Percentiles rank a stretch among this genome's conserved stretches.
Conservation (phyloP, 2,797 vertebrate genomes). For the Neosilurus hyrtlii region DNA sequence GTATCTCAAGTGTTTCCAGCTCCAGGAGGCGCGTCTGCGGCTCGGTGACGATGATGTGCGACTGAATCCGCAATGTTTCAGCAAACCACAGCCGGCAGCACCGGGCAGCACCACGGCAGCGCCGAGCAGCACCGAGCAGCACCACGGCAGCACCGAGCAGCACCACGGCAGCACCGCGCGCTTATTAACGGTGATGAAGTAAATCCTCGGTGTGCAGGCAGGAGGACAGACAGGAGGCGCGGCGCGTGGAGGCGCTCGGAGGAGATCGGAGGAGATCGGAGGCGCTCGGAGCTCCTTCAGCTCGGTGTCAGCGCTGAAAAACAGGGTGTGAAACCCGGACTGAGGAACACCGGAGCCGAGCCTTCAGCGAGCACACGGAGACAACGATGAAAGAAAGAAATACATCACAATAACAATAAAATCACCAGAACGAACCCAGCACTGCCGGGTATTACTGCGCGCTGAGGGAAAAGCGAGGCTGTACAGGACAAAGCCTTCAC, state of each 20-base stretch:
- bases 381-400: too few relatives aligned
- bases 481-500: conserved; percentile 5
- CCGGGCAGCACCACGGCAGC: not conserved
- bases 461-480: too few relatives aligned
- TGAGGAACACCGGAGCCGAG: not conserved
- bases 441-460: too few relatives aligned
- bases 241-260: conserved; percentile 5
- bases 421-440: too few relatives aligned
- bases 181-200: not conserved
- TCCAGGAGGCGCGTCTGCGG: too few relatives aligned
- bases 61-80: conserved; percentile 36
- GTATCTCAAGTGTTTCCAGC: too few relatives aligned
- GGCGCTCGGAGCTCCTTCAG: conserved; percentile 36
- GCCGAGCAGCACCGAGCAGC: too few relatives aligned
- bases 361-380: too few relatives aligned
- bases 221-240: too few relatives aligned
- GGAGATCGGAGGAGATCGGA: not conserved
- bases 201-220: not conserved
- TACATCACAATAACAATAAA: too few relatives aligned
- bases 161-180: not conserved
- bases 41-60: too few relatives aligned
- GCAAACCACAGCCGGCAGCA: conserved; percentile 14
- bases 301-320: conserved; percentile 48
- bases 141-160: not conserved
- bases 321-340: conserved; percentile 67